Conservation (phyloP, 2,888 invertebrate species). For the Aethes cnicana region DNA sequence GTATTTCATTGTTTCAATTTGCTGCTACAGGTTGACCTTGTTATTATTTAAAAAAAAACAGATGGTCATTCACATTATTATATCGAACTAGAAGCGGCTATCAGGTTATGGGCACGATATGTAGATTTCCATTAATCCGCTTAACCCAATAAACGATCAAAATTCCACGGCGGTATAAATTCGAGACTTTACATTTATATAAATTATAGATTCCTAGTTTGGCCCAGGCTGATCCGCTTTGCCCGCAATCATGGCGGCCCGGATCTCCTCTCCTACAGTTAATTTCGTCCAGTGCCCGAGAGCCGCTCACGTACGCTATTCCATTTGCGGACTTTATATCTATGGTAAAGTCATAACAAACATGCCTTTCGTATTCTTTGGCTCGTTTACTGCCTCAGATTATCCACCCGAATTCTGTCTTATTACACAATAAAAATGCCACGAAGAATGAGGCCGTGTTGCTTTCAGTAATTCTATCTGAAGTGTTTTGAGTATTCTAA, state of each 20-base stretch:
- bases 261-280: constrained; percentile 32
- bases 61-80: too few relatives aligned
- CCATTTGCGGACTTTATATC: constrained; percentile 46
- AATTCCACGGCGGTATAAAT: constrained; percentile 6
- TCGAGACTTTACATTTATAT: constrained; percentile 20
- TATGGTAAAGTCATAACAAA: constrained; percentile 57
- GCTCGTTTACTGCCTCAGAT: constrained; percentile 62
- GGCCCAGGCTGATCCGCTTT: constrained; percentile 1
- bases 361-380: constrained; percentile 55
- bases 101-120: too few relatives aligned
- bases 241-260: constrained; percentile 9
- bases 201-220: constrained; percentile 15
- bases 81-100: too few relatives aligned
- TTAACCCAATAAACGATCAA: neutral
- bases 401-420: constrained; percentile 64
- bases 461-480: constrained; percentile 47
- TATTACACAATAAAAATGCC: constrained; percentile 68
- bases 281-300: constrained; percentile 39
- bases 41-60: too few relatives aligned
- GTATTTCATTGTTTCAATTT: too few relatives aligned
- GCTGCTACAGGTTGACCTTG: too few relatives aligned
- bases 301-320: constrained; percentile 32
- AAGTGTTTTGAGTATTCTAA: constrained; percentile 60
- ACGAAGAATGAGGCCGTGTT: constrained; percentile 56
- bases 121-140: constrained; percentile 1